These are phyloP conservation scores for Periplaneta americana DNA, from an alignment of 1,140 invertebrate species.

Conservation along the genomic window DNA sequence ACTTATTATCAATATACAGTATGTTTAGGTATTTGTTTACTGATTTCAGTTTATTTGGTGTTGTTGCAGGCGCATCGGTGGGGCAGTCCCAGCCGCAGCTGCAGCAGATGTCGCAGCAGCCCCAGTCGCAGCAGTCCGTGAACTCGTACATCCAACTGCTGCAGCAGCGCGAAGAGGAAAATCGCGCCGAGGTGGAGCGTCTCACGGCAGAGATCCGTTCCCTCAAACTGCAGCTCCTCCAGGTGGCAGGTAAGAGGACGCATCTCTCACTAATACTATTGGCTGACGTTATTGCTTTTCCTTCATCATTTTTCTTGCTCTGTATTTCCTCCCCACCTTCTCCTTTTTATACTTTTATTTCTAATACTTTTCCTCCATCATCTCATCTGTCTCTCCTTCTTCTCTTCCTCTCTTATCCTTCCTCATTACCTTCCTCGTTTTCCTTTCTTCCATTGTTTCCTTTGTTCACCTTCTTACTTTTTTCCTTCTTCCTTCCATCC, in stretches of 20 bases:
- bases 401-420: too few species aligned
- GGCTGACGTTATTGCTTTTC: background rate
- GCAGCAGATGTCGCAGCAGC: slow-evolving; percentile 13
- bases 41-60: background rate
- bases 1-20: too few species aligned
- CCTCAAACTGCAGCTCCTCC: slow-evolving; percentile 51
- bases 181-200: slow-evolving; percentile 47
- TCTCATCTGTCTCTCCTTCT: background rate
- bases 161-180: slow-evolving; percentile 51
- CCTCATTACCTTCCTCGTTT: too few species aligned
- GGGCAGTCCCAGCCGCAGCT: slow-evolving; percentile 24
- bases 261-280: background rate
- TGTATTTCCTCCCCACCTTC: background rate
- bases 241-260: slow-evolving; percentile 42
- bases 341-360: background rate
- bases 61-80: background rate
- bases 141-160: slow-evolving; percentile 41
- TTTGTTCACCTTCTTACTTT: too few species aligned
- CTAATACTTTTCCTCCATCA: background rate
- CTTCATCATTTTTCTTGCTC: background rate
- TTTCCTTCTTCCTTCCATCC: too few species aligned
- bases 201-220: slow-evolving; percentile 52
- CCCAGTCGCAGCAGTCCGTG: slow-evolving; percentile 23
- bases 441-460: too few species aligned
- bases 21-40: too few species aligned